Evolutionary conservation across 2,113 vertebrate species (phyloP).

Genomic region (Piaya cayana): DNA sequence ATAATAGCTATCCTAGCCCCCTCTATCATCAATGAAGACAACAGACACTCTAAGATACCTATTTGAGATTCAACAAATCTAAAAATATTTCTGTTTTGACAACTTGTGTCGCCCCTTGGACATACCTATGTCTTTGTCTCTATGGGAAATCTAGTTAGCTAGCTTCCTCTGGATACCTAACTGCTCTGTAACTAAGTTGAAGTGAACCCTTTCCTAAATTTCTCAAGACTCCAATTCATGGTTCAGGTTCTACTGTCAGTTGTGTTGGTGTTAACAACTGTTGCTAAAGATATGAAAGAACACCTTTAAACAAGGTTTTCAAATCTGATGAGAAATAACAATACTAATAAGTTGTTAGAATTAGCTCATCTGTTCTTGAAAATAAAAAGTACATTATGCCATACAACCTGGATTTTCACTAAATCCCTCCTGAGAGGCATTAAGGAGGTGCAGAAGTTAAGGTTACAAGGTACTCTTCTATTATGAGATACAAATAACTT

Average conservation of each 20-base stretch:
- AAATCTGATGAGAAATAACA: not conserved
- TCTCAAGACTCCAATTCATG: not conserved
- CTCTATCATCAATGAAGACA: not conserved
- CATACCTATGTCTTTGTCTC: not conserved
- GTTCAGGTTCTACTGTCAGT: not conserved
- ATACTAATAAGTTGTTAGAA: not conserved
- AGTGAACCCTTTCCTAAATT: not conserved
- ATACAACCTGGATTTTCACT: not conserved
- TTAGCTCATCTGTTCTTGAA: not conserved
- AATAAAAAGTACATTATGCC: not conserved
- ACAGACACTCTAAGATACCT: not conserved
- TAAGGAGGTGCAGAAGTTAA: not conserved
- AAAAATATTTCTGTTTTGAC: not conserved
- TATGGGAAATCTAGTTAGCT: not conserved
- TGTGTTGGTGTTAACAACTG: not conserved
- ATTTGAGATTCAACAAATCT: not conserved
- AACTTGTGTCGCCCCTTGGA: not conserved
- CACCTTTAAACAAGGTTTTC: not conserved
- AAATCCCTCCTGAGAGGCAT: not conserved
- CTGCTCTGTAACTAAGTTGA: not conserved
- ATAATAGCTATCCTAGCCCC: not conserved
- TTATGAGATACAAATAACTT: not conserved
- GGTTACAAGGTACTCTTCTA: not conserved
- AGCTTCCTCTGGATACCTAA: not conserved
- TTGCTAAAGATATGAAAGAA: not conserved